A percentile compares a stretch with the other conserved stretches of the same genome.
These are phyloP conservation scores for Cyanoderma ruficeps DNA, from an alignment of 2,113 vertebrate genomes.

Conservation along the genomic window DNA sequence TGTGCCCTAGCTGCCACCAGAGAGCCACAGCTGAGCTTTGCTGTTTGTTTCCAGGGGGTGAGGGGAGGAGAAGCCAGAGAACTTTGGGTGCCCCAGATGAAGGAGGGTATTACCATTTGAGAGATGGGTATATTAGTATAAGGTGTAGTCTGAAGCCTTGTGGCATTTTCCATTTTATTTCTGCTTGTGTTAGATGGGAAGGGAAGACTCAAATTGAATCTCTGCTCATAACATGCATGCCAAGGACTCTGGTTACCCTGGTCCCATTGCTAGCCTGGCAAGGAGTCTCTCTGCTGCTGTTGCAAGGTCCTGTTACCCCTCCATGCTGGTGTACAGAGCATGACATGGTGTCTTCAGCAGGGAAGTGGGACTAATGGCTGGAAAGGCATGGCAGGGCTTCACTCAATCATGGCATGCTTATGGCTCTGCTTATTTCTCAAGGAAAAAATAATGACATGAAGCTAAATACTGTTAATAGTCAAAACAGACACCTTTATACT, in stretches of 20 bases:
- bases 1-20: not conserved
- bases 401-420: not conserved
- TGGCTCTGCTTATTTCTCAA: not conserved
- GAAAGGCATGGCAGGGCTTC: not conserved
- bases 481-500: not conserved
- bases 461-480: not conserved
- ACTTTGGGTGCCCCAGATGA: not conserved
- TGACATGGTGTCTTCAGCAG: not conserved
- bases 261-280: not conserved
- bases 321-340: not conserved
- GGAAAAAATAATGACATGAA: not conserved
- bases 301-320: not conserved
- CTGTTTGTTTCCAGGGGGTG: not conserved
- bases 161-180: not conserved
- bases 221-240: not conserved
- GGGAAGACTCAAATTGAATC: not conserved
- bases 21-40: not conserved
- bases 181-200: fast-evolving
- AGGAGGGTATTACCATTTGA: not conserved
- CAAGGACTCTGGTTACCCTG: not conserved
- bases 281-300: not conserved
- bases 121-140: fast-evolving
- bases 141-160: not conserved
- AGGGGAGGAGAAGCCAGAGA: not conserved
- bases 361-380: not conserved